Conservation (phyloP, 1,140 invertebrate species). For the Anastrepha ludens region DNA sequence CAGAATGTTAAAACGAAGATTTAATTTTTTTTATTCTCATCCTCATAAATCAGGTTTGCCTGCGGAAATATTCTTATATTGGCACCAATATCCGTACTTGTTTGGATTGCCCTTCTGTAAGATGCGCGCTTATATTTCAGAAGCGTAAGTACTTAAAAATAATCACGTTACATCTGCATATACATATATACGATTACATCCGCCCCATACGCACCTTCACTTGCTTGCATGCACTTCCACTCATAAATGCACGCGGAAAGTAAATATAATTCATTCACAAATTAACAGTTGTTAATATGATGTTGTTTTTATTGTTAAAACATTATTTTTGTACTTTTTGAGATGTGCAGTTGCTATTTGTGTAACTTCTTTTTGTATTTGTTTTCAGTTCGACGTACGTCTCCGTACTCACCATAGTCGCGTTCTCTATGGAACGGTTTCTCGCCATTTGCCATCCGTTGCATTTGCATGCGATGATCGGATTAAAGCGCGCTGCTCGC, state of each 20-base stretch:
- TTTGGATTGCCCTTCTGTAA: constrained; percentile 90
- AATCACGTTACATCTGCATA: not conserved
- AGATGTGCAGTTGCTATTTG: no score
- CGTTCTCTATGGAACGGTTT: constrained; percentile 91
- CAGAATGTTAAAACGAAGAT: not conserved
- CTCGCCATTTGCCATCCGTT: constrained; percentile 94
- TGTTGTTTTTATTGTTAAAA: no score
- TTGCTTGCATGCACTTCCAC: no score
- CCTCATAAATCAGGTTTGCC: constrained; percentile 82
- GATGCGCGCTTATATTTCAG: constrained; percentile 87
- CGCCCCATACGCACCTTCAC: no score
- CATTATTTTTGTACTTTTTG: no score
- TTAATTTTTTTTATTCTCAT: constrained; percentile 28
- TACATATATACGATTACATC: no score
- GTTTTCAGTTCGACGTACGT: constrained; percentile 85
- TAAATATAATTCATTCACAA: no score
- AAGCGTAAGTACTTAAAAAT: constrained; percentile 81
- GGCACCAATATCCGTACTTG: constrained; percentile 95
- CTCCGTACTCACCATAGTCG: constrained; percentile 92
- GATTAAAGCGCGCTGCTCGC: constrained; percentile 85
- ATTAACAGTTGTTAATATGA: no score
- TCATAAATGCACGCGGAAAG: no score
- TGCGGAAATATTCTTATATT: constrained; percentile 90
- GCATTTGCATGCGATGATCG: constrained; percentile 85
- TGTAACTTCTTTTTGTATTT: not conserved